Evolutionary conservation across 2,113 vertebrate genomes (phyloP).

Genomic region (Triplophysa dalaica): DNA sequence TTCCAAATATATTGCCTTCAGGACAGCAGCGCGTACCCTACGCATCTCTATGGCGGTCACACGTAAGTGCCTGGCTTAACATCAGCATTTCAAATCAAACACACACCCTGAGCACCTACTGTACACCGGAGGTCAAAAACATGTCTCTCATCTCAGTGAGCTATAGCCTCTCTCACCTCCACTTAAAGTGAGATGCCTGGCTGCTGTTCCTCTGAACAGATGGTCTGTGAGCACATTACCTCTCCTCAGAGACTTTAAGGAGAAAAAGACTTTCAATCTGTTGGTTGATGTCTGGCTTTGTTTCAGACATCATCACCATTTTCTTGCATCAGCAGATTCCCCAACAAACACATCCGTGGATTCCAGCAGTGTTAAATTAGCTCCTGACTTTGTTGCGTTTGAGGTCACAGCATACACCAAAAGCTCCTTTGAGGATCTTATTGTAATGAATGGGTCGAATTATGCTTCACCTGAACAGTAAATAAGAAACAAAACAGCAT

Average conservation of each 20-base stretch:
- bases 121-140: neutral
- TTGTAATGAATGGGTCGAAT: neutral
- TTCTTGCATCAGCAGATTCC: constrained; percentile 34
- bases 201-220: constrained; percentile 66
- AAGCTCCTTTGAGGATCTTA: neutral
- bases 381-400: neutral
- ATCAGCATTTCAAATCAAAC: neutral
- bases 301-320: constrained; percentile 39
- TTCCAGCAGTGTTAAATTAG: constrained; percentile 9
- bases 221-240: constrained; percentile 61
- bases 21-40: too few relatives aligned
- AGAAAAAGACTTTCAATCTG: constrained; percentile 71
- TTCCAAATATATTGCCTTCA: too few relatives aligned
- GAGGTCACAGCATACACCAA: neutral
- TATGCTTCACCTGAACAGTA: neutral
- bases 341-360: neutral
- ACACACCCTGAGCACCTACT: neutral
- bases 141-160: neutral
- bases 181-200: constrained; percentile 52
- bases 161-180: neutral
- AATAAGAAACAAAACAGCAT: neutral
- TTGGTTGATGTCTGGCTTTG: constrained; percentile 63
- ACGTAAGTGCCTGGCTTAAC: neutral
- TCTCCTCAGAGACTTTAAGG: constrained; percentile 67
- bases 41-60: too few relatives aligned